Conservation (phyloP, 1,140 invertebrate species). For the Lepidurus packardi region DNA sequence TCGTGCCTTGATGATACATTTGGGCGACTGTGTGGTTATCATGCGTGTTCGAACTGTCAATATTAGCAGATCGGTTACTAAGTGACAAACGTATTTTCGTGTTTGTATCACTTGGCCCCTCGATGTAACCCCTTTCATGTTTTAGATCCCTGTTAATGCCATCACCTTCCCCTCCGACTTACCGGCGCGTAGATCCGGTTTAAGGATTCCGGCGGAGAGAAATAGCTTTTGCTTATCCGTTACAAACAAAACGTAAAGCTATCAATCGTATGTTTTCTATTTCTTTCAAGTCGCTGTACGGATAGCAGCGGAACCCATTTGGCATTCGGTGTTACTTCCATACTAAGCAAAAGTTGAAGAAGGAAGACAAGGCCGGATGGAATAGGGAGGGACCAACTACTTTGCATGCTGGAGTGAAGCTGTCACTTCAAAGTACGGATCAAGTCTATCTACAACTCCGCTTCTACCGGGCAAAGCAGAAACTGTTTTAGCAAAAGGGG, state of each 20-base stretch:
- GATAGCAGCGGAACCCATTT: too few species aligned
- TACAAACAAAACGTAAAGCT: not conserved
- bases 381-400: not conserved
- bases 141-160: not conserved
- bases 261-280: not conserved
- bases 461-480: not conserved
- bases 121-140: not conserved
- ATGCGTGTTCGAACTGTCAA: too few species aligned
- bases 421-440: slow-evolving; percentile 9
- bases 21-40: too few species aligned
- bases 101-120: not conserved
- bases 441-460: slow-evolving; percentile 15
- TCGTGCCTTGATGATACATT: too few species aligned
- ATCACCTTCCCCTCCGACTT: not conserved
- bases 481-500: slow-evolving; percentile 11
- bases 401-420: slow-evolving; percentile 17
- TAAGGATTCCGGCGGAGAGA: not conserved
- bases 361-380: not conserved
- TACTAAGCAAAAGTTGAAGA: not conserved
- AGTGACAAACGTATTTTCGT: not conserved
- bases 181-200: not conserved
- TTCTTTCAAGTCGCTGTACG: too few species aligned
- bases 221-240: slow-evolving; percentile 22
- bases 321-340: not conserved
- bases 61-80: too few species aligned